Evolutionary conservation across 2,113 vertebrate species (phyloP), one percentile per base, ranked within the genome.

Genomic region (Tyto alba): DNA sequence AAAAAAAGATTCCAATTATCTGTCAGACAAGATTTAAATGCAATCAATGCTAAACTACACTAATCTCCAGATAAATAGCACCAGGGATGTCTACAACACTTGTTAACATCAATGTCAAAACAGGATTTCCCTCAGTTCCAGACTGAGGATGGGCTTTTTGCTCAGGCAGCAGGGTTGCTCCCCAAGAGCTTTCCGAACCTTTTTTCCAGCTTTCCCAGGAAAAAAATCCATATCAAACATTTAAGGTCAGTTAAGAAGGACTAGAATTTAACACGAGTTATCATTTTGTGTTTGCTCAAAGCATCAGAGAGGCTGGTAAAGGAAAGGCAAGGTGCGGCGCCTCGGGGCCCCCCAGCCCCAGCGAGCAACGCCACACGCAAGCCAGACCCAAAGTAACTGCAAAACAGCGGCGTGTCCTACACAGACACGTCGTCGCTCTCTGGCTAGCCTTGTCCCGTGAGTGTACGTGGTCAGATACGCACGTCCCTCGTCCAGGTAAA

Each of bases 391-490:
- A 38, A 23, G 38, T 2, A 10, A 4, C 16, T 7, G 30, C 8
- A 22, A 7, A 66, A 22, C 5, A 43, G 16, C 5, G 8, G 15
- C 7, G 34, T 47, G 55, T 53, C 62, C 26, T 11, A 25, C 29
- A 30, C 30, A 41, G 18, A 30, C 2, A 40, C 10, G 21, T 5
- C 2, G 1, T 8, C 40, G 8, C 34, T 19, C 68, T 17, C 48
- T 18, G n/a, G 40, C 25, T 17, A 29, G 47, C 15, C 47, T 5
- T 67, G 77, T 34, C n/a, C 75, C 15, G 17, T 22, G 22, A 53
- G 18, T 25, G 22, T 1, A 8, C 7, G 1, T 6, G 13, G 15
- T 7, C 71, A 69, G 55, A 17, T 5, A 30, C 1, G 2, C 23
- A 55, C 19, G 20, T 8, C 6, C 62, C 74, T n/a, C 41, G 16